Conservation (phyloP, 2,797 vertebrate genomes). For the Gymnocypris eckloni region DNA sequence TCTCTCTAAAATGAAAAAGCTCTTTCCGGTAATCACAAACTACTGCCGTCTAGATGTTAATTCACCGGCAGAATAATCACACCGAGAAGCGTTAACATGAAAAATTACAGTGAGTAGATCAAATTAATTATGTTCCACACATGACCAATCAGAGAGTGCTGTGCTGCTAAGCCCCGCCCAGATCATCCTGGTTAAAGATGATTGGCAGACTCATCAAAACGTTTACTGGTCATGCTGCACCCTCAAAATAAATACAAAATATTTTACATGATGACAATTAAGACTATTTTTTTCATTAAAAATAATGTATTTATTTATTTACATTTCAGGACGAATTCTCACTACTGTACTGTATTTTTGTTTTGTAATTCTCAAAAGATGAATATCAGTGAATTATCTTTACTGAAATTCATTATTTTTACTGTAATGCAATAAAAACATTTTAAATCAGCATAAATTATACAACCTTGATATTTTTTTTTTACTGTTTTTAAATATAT, state of each 20-base stretch:
- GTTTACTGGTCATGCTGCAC: background rate
- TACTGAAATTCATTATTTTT: background rate
- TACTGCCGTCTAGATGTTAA: background rate
- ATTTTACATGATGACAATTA: background rate
- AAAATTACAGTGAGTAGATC: background rate
- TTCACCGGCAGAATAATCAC: background rate
- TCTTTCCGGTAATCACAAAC: background rate
- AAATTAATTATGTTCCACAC: background rate
- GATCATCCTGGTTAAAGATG: background rate
- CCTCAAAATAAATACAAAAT: background rate
- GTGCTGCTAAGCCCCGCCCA: background rate
- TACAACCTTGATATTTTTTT: background rate
- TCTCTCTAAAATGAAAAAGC: background rate
- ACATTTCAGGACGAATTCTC: background rate
- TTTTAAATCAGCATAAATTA: background rate
- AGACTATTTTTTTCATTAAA: background rate
- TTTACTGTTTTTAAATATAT: background rate
- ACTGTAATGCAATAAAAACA: background rate
- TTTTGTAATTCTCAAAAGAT: background rate
- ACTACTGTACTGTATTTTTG: background rate
- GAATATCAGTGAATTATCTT: background rate
- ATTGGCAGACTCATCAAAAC: background rate
- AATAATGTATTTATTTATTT: background rate
- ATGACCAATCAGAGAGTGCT: slow-evolving; percentile 6
- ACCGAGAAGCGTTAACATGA: background rate